Evolutionary conservation across 2,113 vertebrate genomes (phyloP).

Genomic region (Microtus oregoni): DNA sequence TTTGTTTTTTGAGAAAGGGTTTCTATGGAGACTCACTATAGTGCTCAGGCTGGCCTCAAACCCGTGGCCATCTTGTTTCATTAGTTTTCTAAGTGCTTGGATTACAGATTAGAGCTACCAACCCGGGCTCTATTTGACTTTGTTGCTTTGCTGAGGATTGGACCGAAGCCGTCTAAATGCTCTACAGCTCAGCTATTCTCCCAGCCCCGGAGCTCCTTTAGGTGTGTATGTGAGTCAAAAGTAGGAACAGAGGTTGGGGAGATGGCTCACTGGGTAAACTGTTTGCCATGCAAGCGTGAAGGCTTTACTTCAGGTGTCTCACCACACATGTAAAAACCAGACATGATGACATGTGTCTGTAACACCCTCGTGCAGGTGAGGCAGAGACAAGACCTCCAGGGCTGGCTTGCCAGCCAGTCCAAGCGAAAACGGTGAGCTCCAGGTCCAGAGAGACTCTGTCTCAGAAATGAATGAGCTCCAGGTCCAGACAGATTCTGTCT

Average conservation of each 20-base stretch:
- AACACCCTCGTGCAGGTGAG: background rate
- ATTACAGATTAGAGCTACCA: background rate
- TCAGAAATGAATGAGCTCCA: background rate
- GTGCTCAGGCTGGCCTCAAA: background rate
- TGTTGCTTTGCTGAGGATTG: background rate
- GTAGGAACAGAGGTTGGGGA: background rate
- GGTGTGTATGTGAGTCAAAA: background rate
- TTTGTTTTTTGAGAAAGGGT: background rate
- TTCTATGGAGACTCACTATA: background rate
- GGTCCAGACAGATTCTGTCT: background rate
- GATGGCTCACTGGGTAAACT: background rate
- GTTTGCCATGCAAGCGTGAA: background rate
- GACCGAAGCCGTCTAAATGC: background rate
- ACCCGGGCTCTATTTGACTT: background rate
- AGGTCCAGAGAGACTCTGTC: background rate
- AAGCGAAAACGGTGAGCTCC: background rate
- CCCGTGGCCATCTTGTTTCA: background rate
- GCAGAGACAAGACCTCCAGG: background rate
- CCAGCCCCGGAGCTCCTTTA: background rate
- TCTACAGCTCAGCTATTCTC: background rate
- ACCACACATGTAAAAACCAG: background rate
- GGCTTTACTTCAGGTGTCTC: background rate
- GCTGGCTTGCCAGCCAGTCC: background rate
- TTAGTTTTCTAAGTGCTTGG: background rate
- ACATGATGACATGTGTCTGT: background rate